Conservation (phyloP, 2,113 vertebrate species). For the Chunga burmeisteri region DNA sequence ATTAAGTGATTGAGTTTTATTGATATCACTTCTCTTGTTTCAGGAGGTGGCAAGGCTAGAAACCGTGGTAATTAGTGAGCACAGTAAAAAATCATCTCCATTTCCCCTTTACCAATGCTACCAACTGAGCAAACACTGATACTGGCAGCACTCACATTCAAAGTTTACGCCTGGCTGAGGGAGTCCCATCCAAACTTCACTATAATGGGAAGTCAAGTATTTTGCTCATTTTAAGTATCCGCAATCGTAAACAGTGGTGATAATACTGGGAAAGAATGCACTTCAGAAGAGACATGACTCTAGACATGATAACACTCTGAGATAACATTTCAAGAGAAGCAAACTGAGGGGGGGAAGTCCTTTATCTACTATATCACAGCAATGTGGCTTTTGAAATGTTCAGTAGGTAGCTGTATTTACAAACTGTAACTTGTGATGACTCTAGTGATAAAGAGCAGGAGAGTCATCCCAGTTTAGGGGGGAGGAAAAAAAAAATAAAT, state of each 20-base stretch:
- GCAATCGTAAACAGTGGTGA: constrained; percentile 26
- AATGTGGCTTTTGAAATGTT: constrained; percentile 28
- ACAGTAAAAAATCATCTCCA: background rate
- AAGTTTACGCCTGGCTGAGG: background rate
- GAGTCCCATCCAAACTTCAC: background rate
- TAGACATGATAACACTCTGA: background rate
- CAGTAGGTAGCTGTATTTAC: constrained; percentile 31
- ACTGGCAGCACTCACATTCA: background rate
- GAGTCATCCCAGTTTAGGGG: background rate
- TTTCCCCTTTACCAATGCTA: background rate
- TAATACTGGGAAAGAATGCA: constrained; percentile 33
- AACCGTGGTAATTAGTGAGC: background rate
- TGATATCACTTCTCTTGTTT: background rate
- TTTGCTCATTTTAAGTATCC: constrained; percentile 39
- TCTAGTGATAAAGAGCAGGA: background rate
- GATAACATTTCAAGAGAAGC: constrained; percentile 25
- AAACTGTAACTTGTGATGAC: background rate
- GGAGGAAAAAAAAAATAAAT: background rate
- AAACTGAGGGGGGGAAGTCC: background rate
- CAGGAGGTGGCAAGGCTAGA: background rate
- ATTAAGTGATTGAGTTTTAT: background rate
- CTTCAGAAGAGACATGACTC: constrained; percentile 5
- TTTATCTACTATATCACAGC: background rate
- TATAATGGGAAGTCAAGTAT: constrained; percentile 33
- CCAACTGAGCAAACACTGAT: background rate